These are phyloP conservation scores for Heliconius congener DNA, from an alignment of 1,140 invertebrate species.

Conservation along the genomic window DNA sequence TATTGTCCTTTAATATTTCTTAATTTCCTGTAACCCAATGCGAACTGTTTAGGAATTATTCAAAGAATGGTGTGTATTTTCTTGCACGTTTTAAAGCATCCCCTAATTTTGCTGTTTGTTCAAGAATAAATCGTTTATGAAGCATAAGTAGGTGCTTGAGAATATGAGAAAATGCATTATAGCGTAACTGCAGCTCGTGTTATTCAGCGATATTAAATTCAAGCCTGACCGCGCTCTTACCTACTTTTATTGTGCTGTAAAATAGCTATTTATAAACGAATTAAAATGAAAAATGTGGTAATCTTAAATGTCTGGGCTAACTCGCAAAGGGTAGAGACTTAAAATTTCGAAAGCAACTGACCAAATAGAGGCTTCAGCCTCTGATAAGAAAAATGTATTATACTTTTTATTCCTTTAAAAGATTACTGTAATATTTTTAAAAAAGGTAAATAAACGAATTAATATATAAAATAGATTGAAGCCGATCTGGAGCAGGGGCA, in stretches of 20 bases:
- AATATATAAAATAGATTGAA: too few relatives aligned
- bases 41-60: background rate
- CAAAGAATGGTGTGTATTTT: background rate
- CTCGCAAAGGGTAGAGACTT: background rate
- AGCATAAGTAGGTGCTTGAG: constrained; percentile 27
- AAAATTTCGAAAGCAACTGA: background rate
- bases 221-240: constrained; percentile 22
- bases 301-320: background rate
- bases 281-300: background rate
- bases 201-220: constrained; percentile 38
- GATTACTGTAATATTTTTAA: too few relatives aligned
- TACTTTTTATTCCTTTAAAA: too few relatives aligned
- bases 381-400: too few relatives aligned
- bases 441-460: background rate
- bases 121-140: background rate
- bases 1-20: too few relatives aligned
- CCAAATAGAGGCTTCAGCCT: too few relatives aligned
- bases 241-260: constrained; percentile 27
- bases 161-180: constrained; percentile 37
- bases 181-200: constrained; percentile 32
- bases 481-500: too few relatives aligned
- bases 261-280: constrained; percentile 16
- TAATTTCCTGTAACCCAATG: background rate
- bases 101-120: background rate
- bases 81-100: background rate